phyloP scores from a whole-genome alignment of 1,140 invertebrate genomes.

The Bombus difficillimus region DNA sequence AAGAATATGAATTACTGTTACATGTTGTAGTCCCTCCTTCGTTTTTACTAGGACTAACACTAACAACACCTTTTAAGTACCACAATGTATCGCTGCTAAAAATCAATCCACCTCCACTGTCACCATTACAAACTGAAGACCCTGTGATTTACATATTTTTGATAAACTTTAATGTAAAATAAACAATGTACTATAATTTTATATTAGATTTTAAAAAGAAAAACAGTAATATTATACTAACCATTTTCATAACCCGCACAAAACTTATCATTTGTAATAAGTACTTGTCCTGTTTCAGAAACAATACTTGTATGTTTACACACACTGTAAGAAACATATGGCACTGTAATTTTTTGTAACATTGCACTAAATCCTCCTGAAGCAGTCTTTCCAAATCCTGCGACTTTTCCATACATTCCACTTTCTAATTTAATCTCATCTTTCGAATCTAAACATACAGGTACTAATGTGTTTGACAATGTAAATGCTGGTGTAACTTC shows the following conservation, averaged over 20 bases:
- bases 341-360: constrained; percentile 74
- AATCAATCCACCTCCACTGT: constrained; percentile 79
- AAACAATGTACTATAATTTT: not conserved
- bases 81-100: constrained; percentile 69
- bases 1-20: constrained; percentile 73
- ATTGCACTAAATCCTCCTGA: constrained; percentile 65
- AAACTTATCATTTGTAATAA: constrained; percentile 77
- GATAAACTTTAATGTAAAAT: not conserved
- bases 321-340: constrained; percentile 67
- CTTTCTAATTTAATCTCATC: constrained; percentile 61
- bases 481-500: constrained; percentile 68
- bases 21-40: constrained; percentile 67
- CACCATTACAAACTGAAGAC: constrained; percentile 79
- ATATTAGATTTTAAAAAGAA: not conserved
- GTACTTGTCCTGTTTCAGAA: constrained; percentile 57
- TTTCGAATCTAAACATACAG: constrained; percentile 74
- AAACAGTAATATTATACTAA: constrained; percentile 49
- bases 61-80: constrained; percentile 79
- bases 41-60: constrained; percentile 70
- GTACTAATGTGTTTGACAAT: constrained; percentile 71
- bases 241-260: constrained; percentile 80
- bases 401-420: constrained; percentile 74
- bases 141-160: constrained; percentile 68
- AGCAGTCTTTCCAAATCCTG: constrained; percentile 78
- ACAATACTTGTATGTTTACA: constrained; percentile 64